Percentiles rank a stretch among this genome's conserved stretches.
phyloP scores from a whole-genome alignment of 2,888 invertebrate species.

The Pasiphila rectangulata region DNA sequence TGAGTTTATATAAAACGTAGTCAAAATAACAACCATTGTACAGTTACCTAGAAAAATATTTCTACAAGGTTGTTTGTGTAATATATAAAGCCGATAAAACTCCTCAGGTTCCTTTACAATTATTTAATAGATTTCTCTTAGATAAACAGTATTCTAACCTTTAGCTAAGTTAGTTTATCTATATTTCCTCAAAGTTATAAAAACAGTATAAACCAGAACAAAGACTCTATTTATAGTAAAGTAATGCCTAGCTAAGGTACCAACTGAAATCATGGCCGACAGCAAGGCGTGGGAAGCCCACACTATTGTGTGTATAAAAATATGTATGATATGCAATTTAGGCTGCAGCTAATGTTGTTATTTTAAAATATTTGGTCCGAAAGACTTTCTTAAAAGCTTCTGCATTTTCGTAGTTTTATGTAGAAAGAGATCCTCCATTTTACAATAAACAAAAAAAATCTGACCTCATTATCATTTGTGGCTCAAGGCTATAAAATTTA shows the following conservation, averaged over 20 bases:
- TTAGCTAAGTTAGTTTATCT: not conserved
- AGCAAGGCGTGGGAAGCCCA: constrained; percentile 29
- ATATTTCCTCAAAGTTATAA: constrained; percentile 12
- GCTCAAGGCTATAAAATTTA: too few species aligned
- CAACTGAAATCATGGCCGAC: constrained; percentile 28
- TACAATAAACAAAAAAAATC: too few species aligned
- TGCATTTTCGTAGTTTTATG: too few species aligned
- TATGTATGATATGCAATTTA: too few species aligned
- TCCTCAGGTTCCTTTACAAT: not conserved
- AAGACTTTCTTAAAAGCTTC: too few species aligned
- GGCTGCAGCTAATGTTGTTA: too few species aligned
- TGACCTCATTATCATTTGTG: too few species aligned
- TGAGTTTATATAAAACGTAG: too few species aligned
- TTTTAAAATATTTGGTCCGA: not conserved
- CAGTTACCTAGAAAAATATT: too few species aligned
- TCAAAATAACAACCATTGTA: too few species aligned
- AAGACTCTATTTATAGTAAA: constrained; percentile 24
- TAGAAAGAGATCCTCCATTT: too few species aligned
- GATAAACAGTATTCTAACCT: not conserved
- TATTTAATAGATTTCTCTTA: not conserved
- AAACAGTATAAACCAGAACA: constrained; percentile 27
- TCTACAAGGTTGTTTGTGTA: constrained; percentile 4
- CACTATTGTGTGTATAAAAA: not conserved
- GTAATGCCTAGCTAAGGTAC: constrained; percentile 14
- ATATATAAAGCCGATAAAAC: not conserved